These are phyloP conservation scores for Dendropsophus ebraccatus DNA, from an alignment of 2,113 vertebrate genomes.

Conservation along the genomic window DNA sequence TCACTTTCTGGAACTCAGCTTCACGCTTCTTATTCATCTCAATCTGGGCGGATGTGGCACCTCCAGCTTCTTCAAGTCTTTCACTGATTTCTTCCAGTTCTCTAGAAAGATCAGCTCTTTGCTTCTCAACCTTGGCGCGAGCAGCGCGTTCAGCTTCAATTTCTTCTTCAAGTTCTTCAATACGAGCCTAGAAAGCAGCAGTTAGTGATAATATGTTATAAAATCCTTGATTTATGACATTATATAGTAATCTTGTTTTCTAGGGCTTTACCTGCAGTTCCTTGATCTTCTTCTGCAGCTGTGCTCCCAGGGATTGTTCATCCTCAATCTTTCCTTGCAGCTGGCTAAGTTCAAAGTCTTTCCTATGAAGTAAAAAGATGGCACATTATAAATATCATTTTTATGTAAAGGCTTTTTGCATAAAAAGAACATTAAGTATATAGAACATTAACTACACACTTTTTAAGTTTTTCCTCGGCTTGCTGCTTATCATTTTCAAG, in stretches of 20 bases:
- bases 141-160: constrained; percentile 84
- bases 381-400: background rate
- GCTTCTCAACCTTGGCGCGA: constrained; percentile 86
- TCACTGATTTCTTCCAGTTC: constrained; percentile 92
- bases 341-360: constrained; percentile 73
- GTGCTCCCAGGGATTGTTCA: constrained; percentile 67
- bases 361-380: constrained; percentile 64
- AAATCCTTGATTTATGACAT: background rate
- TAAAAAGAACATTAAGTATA: too few species aligned
- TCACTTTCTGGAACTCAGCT: constrained; percentile 84
- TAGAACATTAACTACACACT: constrained; percentile 66
- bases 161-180: constrained; percentile 85
- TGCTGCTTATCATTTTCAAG: constrained; percentile 84
- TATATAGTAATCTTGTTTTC: background rate
- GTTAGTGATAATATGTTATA: background rate
- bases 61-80: constrained; percentile 87
- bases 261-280: constrained; percentile 73
- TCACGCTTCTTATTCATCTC: constrained; percentile 93
- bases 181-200: constrained; percentile 72
- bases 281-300: constrained; percentile 80
- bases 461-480: constrained; percentile 79
- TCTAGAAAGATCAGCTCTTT: constrained; percentile 81
- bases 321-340: constrained; percentile 72
- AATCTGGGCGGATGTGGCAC: constrained; percentile 82
- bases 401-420: background rate